phyloP scores from a whole-genome alignment of 2,888 invertebrate species.

The Rhorus exstirpatorius region DNA sequence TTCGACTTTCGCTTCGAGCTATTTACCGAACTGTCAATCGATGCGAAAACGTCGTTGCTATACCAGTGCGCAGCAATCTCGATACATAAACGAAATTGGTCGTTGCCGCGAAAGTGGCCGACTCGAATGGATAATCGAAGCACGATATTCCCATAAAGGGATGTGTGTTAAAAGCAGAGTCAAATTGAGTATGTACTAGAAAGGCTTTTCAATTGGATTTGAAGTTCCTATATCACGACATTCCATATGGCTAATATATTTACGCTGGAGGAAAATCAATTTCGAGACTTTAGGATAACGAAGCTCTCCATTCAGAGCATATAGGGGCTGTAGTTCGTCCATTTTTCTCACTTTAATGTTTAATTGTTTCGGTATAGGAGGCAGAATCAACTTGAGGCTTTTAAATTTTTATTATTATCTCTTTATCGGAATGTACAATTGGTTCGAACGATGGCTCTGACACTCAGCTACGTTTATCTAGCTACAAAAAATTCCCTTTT shows the following conservation, averaged over 20 bases:
- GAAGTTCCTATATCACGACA: not conserved
- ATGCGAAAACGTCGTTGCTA: not conserved
- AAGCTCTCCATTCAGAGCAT: not conserved
- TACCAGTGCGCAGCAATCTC: not conserved
- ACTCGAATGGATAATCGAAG: slow-evolving; percentile 47
- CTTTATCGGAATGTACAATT: too few relatives aligned
- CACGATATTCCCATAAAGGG: slow-evolving; percentile 13
- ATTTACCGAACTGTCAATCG: slow-evolving; percentile 3
- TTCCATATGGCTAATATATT: not conserved
- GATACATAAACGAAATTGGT: slow-evolving; percentile 32
- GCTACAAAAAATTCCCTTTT: too few relatives aligned
- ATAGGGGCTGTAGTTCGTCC: not conserved
- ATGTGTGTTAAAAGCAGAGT: slow-evolving; percentile 10
- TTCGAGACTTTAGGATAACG: not conserved
- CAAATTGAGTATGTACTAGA: slow-evolving; percentile 11
- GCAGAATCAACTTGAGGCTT: too few relatives aligned
- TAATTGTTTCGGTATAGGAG: too few relatives aligned
- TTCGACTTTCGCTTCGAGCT: slow-evolving; percentile 1
- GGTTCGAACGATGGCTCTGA: too few relatives aligned
- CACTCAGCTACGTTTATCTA: too few relatives aligned
- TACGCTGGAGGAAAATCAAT: not conserved
- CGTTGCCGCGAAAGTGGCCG: slow-evolving; percentile 11
- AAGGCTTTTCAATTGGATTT: slow-evolving; percentile 9
- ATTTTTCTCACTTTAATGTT: not conserved
- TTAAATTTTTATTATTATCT: too few relatives aligned